Base-by-base conservation (phyloP, 2,797 vertebrate genomes). In the Euphonia xanthogaster region DNA sequence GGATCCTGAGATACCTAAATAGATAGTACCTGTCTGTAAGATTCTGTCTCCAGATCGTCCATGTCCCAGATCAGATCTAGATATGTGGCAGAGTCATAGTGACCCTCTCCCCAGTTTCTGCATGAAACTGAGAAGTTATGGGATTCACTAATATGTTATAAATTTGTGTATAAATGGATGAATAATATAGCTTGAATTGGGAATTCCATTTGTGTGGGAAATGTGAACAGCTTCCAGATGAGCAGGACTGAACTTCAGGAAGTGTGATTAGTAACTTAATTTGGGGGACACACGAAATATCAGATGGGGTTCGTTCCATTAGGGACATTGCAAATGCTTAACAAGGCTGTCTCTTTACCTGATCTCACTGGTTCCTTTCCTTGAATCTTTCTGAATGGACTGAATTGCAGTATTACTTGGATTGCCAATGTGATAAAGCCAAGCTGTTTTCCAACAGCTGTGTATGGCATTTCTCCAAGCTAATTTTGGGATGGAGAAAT, bases 391-490 rank as follows among this genome's bases (percentile, higher is more conserved):
- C 28, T 1, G 5, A 58, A 77, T n/a, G 67, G 45, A 23, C 58
- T 76, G 76, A 91, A 60, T 90, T 67, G 47, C 66, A 55, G 39
- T 31, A 39, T 72, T 53, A 18, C 51, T 62, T 93, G 87, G 39
- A 62, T 70, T 83, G 88, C 48, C 28, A 19, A 3, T 55, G 47
- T 78, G 62, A 66, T 66, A 37, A 58, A 78, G 70, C 47, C 76
- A 82, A 72, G 35, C 68, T 90, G 57, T 39, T 94, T 81, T 92
- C 78, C 66, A 83, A n/a, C 75, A 94, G 53, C 53, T 77, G 23
- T 39, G 57, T 50, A 18, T 90, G 78, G 74, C 65, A 81, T 72
- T 90, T 96, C 66, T 94, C 90, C 83, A 94, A 62, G 84, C 70
- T 94, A 28, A 86, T 77, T 89, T 79, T 80, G 53, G 60, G 85